Evolutionary conservation across 2,113 vertebrate species (phyloP), one percentile per base, ranked within the genome.

Genomic region (Forbesichthys agassizii): DNA sequence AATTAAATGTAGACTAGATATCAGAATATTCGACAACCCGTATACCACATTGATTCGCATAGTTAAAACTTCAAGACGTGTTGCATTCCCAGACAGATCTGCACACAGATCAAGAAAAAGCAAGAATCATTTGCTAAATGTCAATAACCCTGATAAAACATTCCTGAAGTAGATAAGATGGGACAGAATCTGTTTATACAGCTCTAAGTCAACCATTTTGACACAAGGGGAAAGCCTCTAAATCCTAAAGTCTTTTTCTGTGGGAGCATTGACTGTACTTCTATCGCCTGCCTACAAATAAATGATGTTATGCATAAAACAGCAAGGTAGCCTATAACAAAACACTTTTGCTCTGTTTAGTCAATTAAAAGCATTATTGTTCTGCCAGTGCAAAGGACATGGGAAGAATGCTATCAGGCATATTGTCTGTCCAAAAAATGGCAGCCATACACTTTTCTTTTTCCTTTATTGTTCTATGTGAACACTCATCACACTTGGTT

Each of bases 101-200:
- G 18, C 49, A 36, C 48, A 48, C 47, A 57, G 56, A 14, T 33
- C 53, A 27, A 64, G 78, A 61, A 36, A 56, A 68, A 27, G 33
- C 42, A 56, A 64, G 3, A 69, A 16, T 63, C 4, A 64, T 27
- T 67, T 56, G 54, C 63, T 67, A 71, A 73, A 11, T 52, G 52
- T 79, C 72, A 76, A 77, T 77, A 74, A 14, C 52, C 27, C 59
- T 70, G 52, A 8, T 62, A 46, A 49, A 62, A 46, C 33, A 14
- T 53, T 2, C 20, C 56, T 61, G 74, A 78, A 33, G n/a, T 9
- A 84, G 80, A 86, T 70, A 77, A 83, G 66, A 60, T 27, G n/a
- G 74, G 73, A 72, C n/a, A 54, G 60, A 48, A 56, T 42, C 7
- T 70, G 79, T 78, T 84, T 76, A 86, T 81, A 69, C 65, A 76